phyloP scores from a whole-genome alignment of 2,113 vertebrate species.

The Nanger granti region DNA sequence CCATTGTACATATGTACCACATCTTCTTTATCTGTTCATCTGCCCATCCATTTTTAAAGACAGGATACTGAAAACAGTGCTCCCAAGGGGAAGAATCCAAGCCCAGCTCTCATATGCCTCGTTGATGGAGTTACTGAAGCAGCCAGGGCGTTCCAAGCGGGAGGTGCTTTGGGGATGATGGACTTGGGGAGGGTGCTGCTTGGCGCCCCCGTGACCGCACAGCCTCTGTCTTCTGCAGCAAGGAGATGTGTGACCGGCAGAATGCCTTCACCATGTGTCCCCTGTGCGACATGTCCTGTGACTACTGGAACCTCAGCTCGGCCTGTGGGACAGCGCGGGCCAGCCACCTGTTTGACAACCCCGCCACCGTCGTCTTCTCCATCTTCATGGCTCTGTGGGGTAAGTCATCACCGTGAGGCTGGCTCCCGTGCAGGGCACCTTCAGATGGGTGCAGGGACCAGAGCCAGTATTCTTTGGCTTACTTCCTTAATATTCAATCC shows the following conservation, averaged over 20 bases:
- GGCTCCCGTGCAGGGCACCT: neutral
- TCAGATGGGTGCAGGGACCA: neutral
- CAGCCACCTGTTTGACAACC: conserved; percentile 98
- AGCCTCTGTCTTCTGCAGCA: conserved; percentile 77
- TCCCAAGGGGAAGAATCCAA: neutral
- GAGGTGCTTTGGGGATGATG: neutral
- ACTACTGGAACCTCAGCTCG: conserved; percentile 95
- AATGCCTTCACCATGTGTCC: conserved; percentile 98
- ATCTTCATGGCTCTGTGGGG: conserved; percentile 99
- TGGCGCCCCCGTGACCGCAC: neutral
- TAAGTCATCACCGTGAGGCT: conserved; percentile 71
- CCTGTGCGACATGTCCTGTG: conserved; percentile 93
- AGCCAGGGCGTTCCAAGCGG: neutral
- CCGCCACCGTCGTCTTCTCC: conserved; percentile 95
- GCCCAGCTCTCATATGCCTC: neutral
- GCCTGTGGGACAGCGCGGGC: conserved; percentile 92
- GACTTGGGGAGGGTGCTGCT: neutral
- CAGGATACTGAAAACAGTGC: neutral
- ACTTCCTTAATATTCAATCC: neutral
- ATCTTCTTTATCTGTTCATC: neutral
- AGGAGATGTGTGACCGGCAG: conserved; percentile 92
- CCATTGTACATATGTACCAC: neutral
- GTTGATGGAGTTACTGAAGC: neutral
- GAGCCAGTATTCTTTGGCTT: neutral
- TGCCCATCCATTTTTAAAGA: neutral